Percentiles rank a stretch among this genome's conserved stretches.
Evolutionary conservation across 2,113 vertebrate genomes (phyloP).

Genomic region (Lophura nycthemera): DNA sequence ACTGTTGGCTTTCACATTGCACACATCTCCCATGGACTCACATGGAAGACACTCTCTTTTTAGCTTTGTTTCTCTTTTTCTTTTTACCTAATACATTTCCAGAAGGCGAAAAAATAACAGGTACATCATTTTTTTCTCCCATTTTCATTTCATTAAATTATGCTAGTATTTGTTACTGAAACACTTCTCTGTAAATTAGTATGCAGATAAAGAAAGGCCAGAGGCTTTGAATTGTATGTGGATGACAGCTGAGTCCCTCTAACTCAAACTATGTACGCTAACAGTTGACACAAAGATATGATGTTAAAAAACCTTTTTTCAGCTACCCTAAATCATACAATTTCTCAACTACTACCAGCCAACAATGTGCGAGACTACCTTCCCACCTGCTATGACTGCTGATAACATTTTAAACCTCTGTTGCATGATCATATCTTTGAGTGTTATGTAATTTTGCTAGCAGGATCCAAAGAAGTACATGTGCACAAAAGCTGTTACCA

Average conservation of each 20-base stretch:
- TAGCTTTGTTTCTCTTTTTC: slow-evolving; percentile 4
- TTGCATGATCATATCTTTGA: background rate
- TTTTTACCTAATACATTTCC: slow-evolving; percentile 1
- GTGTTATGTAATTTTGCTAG: background rate
- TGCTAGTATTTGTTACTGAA: background rate
- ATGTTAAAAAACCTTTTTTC: background rate
- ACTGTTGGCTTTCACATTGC: background rate
- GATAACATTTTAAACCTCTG: background rate
- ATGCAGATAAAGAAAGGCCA: background rate
- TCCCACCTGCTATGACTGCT: background rate
- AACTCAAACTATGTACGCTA: background rate
- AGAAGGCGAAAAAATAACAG: background rate
- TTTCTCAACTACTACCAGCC: background rate
- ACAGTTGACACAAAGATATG: background rate
- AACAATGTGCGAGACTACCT: background rate
- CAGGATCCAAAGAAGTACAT: background rate
- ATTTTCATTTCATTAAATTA: background rate
- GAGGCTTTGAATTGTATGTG: background rate
- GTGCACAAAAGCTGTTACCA: background rate
- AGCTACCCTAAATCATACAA: background rate
- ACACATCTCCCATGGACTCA: background rate
- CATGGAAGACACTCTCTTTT: background rate
- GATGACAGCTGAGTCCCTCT: background rate
- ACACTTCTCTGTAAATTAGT: background rate
- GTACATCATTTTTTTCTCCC: background rate